Evolutionary conservation across 2,888 invertebrate genomes (phyloP).

Genomic region (Anagyrus pseudococci): DNA sequence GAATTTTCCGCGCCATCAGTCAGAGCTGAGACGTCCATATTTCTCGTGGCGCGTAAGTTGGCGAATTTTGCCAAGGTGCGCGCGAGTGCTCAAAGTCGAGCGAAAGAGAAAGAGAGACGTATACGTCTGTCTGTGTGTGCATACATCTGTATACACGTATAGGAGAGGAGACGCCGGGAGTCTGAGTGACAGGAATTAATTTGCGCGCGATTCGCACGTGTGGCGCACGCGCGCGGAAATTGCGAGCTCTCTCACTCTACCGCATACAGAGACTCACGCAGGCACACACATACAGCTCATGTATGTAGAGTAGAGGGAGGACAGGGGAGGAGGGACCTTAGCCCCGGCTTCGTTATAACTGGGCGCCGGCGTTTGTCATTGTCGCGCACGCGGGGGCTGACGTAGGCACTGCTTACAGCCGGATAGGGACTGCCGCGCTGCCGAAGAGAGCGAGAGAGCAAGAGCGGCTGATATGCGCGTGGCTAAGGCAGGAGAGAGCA

Average conservation of each 20-base stretch:
- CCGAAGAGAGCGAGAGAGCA: too few relatives aligned
- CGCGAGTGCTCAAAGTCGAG: not conserved
- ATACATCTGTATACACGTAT: too few relatives aligned
- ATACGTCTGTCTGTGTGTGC: not conserved
- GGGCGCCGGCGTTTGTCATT: conserved; percentile 47
- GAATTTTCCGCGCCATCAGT: not conserved
- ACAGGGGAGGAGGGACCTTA: too few relatives aligned
- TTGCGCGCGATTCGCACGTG: conserved; percentile 48
- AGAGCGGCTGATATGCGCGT: too few relatives aligned
- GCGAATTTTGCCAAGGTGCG: not conserved
- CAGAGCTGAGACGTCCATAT: not conserved
- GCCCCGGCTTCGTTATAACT: not conserved
- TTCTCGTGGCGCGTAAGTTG: not conserved
- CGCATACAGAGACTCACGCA: too few relatives aligned
- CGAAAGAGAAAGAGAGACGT: too few relatives aligned
- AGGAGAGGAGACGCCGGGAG: too few relatives aligned
- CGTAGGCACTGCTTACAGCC: too few relatives aligned
- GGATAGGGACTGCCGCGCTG: too few relatives aligned
- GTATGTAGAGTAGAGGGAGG: too few relatives aligned
- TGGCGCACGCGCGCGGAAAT: conserved; percentile 49
- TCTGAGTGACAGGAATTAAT: conserved; percentile 54
- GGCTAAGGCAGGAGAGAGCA: conserved; percentile 13
- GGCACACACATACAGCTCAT: too few relatives aligned
- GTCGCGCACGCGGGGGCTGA: conserved; percentile 38
- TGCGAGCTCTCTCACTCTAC: conserved; percentile 38